Conservation (phyloP, 2,113 vertebrate genomes). For the Bos taurus region DNA sequence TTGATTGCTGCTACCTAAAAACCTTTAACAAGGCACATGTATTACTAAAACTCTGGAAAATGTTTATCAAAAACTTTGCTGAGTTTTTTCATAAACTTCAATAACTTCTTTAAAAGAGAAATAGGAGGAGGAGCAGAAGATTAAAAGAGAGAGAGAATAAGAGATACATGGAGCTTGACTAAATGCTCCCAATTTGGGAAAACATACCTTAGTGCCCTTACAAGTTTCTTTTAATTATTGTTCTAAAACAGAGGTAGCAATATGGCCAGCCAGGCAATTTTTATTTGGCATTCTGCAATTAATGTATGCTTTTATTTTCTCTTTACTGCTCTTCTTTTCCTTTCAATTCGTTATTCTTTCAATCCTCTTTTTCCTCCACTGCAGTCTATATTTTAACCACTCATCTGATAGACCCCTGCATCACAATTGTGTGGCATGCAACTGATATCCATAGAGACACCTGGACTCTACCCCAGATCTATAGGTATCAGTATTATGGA, state of each 20-base stretch:
- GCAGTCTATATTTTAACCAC: background rate
- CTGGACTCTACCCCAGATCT: too few relatives aligned
- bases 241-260: background rate
- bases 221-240: background rate
- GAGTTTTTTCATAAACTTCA: background rate
- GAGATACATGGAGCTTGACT: background rate
- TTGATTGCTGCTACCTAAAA: background rate
- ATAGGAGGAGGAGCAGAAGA: background rate
- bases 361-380: background rate
- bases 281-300: background rate
- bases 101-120: background rate
- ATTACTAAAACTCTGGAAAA: background rate
- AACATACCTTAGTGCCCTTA: background rate
- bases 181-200: background rate
- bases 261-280: background rate
- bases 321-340: background rate
- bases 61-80: background rate
- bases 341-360: background rate
- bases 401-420: background rate
- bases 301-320: background rate
- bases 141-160: background rate
- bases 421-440: background rate
- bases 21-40: background rate
- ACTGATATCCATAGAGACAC: background rate
- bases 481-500: rapidly evolving